Conservation (phyloP, 1,140 invertebrate genomes). For the Macrosteles quadrilineatus region DNA sequence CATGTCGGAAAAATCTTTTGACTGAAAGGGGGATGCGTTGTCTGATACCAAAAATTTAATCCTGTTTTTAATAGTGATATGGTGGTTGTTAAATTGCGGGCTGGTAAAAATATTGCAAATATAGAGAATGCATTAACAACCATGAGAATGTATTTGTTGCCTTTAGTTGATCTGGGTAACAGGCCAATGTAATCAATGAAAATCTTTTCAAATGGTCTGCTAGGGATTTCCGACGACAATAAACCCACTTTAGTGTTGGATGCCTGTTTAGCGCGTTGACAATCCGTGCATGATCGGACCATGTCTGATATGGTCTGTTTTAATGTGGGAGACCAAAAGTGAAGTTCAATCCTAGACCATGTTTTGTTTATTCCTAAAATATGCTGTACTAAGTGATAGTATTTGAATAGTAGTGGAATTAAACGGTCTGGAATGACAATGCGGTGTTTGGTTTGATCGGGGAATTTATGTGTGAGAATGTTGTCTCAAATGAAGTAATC, state of each 20-base stretch:
- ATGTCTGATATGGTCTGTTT: background rate
- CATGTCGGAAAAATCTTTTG: background rate
- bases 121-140: constrained; percentile 10
- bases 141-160: background rate
- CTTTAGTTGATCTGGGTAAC: background rate
- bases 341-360: background rate
- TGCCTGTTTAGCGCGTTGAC: constrained; percentile 14
- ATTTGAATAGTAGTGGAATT: constrained; percentile 1
- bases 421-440: background rate
- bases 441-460: background rate
- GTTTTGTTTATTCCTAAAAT: constrained; percentile 16
- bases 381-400: constrained; percentile 9
- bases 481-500: background rate
- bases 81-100: background rate
- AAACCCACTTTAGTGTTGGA: background rate
- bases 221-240: background rate
- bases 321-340: background rate
- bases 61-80: background rate
- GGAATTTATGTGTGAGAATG: background rate
- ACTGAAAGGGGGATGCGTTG: background rate
- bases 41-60: constrained; percentile 4
- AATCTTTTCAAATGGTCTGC: background rate
- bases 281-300: background rate
- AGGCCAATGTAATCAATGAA: constrained; percentile 9
- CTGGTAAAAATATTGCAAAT: background rate